Evolutionary conservation across 2,888 invertebrate species (phyloP), one percentile per base, ranked within the genome.

Genomic region (Endotricha flammealis): DNA sequence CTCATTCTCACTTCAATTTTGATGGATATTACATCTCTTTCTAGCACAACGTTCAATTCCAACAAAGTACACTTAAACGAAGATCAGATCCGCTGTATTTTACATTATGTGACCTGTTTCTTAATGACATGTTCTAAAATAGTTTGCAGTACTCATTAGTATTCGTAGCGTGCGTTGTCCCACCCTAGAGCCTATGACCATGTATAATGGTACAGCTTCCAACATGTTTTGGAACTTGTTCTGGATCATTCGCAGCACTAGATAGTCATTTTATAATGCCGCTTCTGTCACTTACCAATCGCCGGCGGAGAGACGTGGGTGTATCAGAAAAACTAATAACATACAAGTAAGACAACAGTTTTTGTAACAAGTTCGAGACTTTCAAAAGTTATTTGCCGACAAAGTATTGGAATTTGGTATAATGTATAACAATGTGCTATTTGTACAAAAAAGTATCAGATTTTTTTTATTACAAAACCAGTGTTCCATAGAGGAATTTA

Each of bases 21-120:
- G 42, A 43, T 37, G 43, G 68, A 73, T 55, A 32, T 35, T 38
- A 46, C 41, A 39, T 78, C 72, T 64, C 64, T 52, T 50, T 76
- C 64, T 40, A 39, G 52, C 59, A 53, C 57, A 52, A 73, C 69
- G 74, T 75, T 80, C 77, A 74, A 77, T 78, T 75, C 68, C 62
- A 68, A 67, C 65, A 69, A 68, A 74, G 67, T 69, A 64, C 33
- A 61, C 55, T 60, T 62, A 58, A 70, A 63, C 57, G 57, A 62
- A 54, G 67, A 74, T 68, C 66, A 68, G 57, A 69, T 65, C 67
- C 63, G 67, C 65, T 69, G 64, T 62, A 68, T 70, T 69, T 72
- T 64, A 71, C 60, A 73, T 71, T 71, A 75, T 80, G 79, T 81
- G 80, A 80, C 76, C 73, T 67, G 82, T 78, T 78, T 81, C 58